Evolutionary conservation across 1,140 invertebrate species (phyloP).

Genomic region (Sinella curviseta): DNA sequence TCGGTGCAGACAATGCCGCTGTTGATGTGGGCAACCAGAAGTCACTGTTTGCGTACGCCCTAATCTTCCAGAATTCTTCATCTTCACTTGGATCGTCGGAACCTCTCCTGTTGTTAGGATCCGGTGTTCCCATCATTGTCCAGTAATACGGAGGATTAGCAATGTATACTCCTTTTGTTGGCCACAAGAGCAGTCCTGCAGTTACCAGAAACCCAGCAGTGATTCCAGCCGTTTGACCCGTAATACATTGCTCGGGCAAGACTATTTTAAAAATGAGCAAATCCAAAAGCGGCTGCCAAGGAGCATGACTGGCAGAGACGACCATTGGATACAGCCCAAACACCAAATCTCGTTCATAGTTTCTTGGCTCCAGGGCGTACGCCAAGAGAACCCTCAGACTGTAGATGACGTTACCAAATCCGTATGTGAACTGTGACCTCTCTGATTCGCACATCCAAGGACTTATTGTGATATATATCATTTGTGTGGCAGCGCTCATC

Average conservation of each 20-base stretch:
- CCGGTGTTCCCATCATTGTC: neutral
- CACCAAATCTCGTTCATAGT: neutral
- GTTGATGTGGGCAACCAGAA: conserved; percentile 1
- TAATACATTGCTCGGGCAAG: neutral
- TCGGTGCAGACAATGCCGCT: too few relatives aligned
- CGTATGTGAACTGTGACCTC: neutral
- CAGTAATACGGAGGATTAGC: conserved; percentile 6
- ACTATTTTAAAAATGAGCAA: conserved; percentile 16
- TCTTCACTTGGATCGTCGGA: neutral
- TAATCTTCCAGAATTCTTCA: neutral
- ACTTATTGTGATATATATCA: conserved; percentile 23
- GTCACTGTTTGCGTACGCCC: neutral
- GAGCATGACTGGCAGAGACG: conserved; percentile 1
- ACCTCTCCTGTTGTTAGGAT: neutral
- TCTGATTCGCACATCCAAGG: neutral
- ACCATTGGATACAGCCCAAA: conserved; percentile 8
- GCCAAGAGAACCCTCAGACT: conserved; percentile 26
- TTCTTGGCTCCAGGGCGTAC: conserved; percentile 4
- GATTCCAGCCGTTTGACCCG: conserved; percentile 18
- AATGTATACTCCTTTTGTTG: neutral
- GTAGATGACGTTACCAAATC: conserved; percentile 28
- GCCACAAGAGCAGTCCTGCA: neutral
- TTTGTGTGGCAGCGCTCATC: neutral
- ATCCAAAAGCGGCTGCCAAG: conserved; percentile 28
- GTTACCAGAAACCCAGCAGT: conserved; percentile 18